These are phyloP conservation scores for Platypus cylindrus DNA, from an alignment of 2,888 invertebrate genomes.

Conservation along the genomic window DNA sequence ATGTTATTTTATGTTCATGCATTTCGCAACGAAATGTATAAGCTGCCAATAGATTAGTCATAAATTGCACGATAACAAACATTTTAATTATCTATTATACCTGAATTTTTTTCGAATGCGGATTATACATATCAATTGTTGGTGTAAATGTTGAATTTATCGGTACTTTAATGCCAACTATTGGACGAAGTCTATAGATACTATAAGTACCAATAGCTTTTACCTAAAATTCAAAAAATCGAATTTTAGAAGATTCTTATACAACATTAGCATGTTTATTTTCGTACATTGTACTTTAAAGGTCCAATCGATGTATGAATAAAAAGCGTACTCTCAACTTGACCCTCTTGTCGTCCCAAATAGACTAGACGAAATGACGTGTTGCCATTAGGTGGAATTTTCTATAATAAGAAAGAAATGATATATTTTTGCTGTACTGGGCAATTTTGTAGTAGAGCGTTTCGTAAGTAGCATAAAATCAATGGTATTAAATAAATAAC, in stretches of 20 bases:
- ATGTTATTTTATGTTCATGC: neutral
- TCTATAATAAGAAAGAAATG: constrained; percentile 45
- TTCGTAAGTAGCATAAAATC: constrained; percentile 1
- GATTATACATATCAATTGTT: constrained; percentile 88
- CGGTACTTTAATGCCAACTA: constrained; percentile 83
- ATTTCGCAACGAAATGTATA: constrained; percentile 1
- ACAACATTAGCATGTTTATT: constrained; percentile 3
- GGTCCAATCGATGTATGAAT: constrained; percentile 92
- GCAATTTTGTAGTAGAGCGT: too few species aligned
- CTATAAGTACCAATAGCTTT: constrained; percentile 77
- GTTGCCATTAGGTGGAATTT: constrained; percentile 79
- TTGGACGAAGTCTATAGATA: constrained; percentile 81
- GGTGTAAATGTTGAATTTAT: constrained; percentile 83
- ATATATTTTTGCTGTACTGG: too few species aligned
- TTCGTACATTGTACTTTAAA: constrained; percentile 66
- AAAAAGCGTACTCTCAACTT: constrained; percentile 74
- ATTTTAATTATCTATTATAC: too few species aligned
- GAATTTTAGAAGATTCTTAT: constrained; percentile 2
- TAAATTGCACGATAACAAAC: too few species aligned
- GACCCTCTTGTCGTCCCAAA: constrained; percentile 82
- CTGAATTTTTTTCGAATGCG: constrained; percentile 75
- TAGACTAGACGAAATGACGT: constrained; percentile 94
- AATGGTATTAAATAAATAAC: constrained; percentile 2
- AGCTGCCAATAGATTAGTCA: too few species aligned
- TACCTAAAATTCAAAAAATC: constrained; percentile 42